Evolutionary conservation across 2,888 invertebrate genomes (phyloP).

Genomic region (Drosophila nigritarsus): DNA sequence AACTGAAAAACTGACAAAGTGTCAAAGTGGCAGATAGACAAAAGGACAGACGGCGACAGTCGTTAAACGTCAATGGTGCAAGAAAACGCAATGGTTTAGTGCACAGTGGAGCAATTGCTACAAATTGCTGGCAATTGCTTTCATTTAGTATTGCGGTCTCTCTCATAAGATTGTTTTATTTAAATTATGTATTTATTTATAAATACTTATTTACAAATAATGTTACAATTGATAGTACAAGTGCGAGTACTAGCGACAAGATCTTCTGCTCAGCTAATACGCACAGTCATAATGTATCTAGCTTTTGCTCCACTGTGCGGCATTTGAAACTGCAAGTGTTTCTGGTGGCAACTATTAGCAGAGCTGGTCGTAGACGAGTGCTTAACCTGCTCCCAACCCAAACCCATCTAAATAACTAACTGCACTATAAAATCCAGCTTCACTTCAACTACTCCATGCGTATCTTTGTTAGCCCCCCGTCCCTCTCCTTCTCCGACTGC

Average conservation of each 20-base stretch:
- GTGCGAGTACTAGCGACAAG: too few relatives aligned
- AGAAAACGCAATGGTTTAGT: slow-evolving; percentile 50
- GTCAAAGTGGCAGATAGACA: slow-evolving; percentile 15
- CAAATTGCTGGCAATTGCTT: not conserved
- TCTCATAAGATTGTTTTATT: not conserved
- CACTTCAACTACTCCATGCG: slow-evolving; percentile 37
- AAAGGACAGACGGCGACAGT: slow-evolving; percentile 35
- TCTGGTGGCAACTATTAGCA: slow-evolving; percentile 49
- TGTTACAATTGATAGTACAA: too few relatives aligned
- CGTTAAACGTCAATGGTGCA: slow-evolving; percentile 74
- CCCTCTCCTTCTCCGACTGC: not conserved
- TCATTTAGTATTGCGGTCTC: not conserved
- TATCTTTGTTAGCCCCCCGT: slow-evolving; percentile 17
- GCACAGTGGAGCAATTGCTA: slow-evolving; percentile 42
- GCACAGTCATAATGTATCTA: not conserved
- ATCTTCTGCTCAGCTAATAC: not conserved
- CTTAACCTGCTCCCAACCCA: slow-evolving; percentile 47
- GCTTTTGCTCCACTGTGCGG: slow-evolving; percentile 45
- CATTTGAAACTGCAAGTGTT: slow-evolving; percentile 70
- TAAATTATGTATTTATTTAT: not conserved
- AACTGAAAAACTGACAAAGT: slow-evolving; percentile 24
- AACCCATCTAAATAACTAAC: slow-evolving; percentile 51
- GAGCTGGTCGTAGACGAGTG: slow-evolving; percentile 48
- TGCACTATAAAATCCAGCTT: slow-evolving; percentile 51
- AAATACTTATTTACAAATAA: not conserved